Base-by-base conservation (phyloP, 2,113 vertebrate species). In the Urocolius indicus region DNA sequence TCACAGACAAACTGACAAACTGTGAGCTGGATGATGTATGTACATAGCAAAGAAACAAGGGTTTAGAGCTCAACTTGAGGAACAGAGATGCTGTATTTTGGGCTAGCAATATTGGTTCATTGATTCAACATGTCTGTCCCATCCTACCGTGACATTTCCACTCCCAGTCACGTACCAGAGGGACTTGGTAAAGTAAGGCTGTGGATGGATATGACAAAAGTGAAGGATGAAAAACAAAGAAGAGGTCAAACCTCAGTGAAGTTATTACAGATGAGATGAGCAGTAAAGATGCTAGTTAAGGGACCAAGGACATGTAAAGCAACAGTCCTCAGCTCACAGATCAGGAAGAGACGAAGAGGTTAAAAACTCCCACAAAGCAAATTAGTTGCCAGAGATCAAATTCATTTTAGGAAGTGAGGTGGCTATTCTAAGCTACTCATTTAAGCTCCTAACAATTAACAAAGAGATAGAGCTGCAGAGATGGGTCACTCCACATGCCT, bases 401-500 rank as follows among this genome's bases (percentile, higher is more conserved):
- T 52, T 63, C 12, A 63, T 52, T 52, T 75, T 41, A 48, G 23
- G 55, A 86, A 81, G 34, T 0, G 2, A 92, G 22, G 54, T 45
- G 38, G 52, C 78, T 68, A 20, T 59, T 85, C 19, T 20, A 36
- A 48, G 2, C 5, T 13, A 36, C 27, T 65, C 10, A 23, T 88
- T 78, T 41, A 84, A 79, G 16, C 9, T 84, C 32, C 24, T 48
- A 48, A 48, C 54, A 81, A 68, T 30, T 69, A 86, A 51, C 14
- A 59, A 46, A 55, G 69, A 32, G 38, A 9, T 0, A 7, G 36
- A 84, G 36, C 61, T 87, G 69, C n/a, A 77, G 36, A 55, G 43
- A 51, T 6, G 5, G 43, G 20, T 32, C 4, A 0, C 29, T 36
- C 20, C 29, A 23, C 0, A 2, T 8, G 21, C 48, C 38, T 32